Evolutionary conservation across 1,140 invertebrate genomes (phyloP).

Genomic region (Caenorhabditis tropicalis): DNA sequence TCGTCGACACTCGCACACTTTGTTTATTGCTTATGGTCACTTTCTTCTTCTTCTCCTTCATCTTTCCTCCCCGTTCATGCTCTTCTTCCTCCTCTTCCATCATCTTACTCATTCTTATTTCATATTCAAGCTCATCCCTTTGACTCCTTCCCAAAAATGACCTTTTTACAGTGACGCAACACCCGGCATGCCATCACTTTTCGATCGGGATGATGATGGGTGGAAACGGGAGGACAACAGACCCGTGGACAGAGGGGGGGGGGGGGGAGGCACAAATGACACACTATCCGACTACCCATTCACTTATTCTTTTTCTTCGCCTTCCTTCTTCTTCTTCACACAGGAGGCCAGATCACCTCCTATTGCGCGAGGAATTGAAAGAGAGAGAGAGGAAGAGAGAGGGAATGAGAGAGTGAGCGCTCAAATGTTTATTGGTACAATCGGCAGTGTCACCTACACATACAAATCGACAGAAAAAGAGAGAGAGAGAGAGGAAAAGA

Average conservation of each 20-base stretch:
- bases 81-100: background rate
- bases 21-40: constrained; percentile 6
- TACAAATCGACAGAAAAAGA: background rate
- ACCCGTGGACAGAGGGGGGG: too few relatives aligned
- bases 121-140: too few relatives aligned
- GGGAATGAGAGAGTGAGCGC: background rate
- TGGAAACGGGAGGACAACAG: background rate
- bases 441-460: constrained; percentile 26
- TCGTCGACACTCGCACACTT: background rate
- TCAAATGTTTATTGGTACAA: constrained; percentile 35
- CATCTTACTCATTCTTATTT: background rate
- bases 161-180: constrained; percentile 36
- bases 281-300: constrained; percentile 23
- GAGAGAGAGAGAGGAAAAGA: background rate
- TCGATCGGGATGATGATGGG: background rate
- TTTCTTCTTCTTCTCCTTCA: background rate
- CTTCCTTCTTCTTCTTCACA: background rate
- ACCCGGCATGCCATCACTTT: constrained; percentile 21
- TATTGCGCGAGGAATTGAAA: background rate
- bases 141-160: background rate
- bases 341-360: constrained; percentile 17
- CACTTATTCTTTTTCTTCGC: background rate
- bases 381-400: background rate
- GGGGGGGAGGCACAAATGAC: background rate
- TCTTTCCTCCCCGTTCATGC: background rate